Evolutionary conservation across 2,797 vertebrate species (phyloP).

Genomic region (Myotis daubentonii): DNA sequence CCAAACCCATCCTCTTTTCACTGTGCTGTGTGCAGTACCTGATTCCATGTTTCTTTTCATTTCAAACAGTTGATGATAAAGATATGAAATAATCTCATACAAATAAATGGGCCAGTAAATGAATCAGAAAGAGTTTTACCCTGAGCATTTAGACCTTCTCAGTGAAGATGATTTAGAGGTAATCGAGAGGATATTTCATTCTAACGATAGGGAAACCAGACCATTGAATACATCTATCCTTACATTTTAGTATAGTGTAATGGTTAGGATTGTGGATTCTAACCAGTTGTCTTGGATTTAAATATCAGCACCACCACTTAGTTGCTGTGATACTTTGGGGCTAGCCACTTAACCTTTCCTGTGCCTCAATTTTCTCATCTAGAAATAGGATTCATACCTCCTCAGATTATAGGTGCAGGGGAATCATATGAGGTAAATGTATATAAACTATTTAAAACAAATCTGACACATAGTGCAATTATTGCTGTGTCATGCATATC

Average conservation of each 20-base stretch:
- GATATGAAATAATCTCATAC: background rate
- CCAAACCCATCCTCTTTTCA: background rate
- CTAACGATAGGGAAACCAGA: background rate
- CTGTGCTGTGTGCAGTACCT: background rate
- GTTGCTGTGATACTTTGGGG: background rate
- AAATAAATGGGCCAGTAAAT: slow-evolving; percentile 6
- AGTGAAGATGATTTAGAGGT: background rate
- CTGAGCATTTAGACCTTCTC: background rate
- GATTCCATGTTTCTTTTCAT: background rate
- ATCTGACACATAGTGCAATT: background rate
- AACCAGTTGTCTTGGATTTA: background rate
- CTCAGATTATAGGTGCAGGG: background rate
- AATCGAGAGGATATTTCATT: slow-evolving; percentile 1
- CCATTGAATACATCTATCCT: background rate
- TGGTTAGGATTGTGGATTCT: background rate
- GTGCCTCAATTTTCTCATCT: background rate
- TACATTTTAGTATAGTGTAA: background rate
- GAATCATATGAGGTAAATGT: background rate
- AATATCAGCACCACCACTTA: background rate
- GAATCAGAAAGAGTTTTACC: slow-evolving; percentile 1
- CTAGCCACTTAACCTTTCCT: background rate
- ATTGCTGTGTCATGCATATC: background rate
- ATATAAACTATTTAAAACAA: background rate
- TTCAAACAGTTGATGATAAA: slow-evolving; percentile 12
- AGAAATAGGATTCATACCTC: background rate